Evolutionary conservation across 2,113 vertebrate species (phyloP).

Genomic region (Hypocryptadius cinnamomeus): DNA sequence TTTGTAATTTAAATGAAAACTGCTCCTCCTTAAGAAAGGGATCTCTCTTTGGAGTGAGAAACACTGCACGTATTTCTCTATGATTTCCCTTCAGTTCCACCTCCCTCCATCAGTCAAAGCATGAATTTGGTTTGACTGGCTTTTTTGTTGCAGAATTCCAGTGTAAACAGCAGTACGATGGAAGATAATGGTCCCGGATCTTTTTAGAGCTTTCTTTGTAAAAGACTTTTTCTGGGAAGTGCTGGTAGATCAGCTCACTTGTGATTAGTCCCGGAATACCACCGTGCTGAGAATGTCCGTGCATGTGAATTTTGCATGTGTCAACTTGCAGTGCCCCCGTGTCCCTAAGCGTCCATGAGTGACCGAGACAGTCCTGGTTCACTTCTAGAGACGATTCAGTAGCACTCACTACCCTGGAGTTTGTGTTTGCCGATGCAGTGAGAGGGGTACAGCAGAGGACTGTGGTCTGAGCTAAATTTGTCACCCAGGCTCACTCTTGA

Average conservation of each 20-base stretch:
- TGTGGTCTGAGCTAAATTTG: neutral
- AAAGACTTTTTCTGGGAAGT: neutral
- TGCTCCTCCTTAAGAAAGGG: neutral
- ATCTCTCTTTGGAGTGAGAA: neutral
- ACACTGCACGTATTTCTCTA: neutral
- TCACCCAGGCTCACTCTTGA: neutral
- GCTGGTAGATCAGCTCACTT: neutral
- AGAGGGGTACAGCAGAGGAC: neutral
- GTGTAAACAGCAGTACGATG: neutral
- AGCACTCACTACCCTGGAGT: neutral
- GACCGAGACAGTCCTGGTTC: neutral
- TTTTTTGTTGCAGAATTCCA: neutral
- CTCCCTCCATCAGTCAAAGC: neutral
- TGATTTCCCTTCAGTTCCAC: conserved; percentile 16
- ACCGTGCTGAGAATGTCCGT: neutral
- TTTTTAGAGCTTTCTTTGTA: neutral
- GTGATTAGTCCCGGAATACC: neutral
- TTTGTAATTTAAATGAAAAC: conserved; percentile 42
- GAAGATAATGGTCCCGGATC: neutral
- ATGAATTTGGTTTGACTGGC: neutral
- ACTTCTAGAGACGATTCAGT: neutral
- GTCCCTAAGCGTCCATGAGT: neutral
- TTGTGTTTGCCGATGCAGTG: neutral
- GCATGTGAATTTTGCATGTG: neutral
- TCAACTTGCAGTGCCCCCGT: neutral